These are phyloP conservation scores for Philotrypesis tridentata DNA, from an alignment of 1,140 invertebrate species.

Conservation along the genomic window DNA sequence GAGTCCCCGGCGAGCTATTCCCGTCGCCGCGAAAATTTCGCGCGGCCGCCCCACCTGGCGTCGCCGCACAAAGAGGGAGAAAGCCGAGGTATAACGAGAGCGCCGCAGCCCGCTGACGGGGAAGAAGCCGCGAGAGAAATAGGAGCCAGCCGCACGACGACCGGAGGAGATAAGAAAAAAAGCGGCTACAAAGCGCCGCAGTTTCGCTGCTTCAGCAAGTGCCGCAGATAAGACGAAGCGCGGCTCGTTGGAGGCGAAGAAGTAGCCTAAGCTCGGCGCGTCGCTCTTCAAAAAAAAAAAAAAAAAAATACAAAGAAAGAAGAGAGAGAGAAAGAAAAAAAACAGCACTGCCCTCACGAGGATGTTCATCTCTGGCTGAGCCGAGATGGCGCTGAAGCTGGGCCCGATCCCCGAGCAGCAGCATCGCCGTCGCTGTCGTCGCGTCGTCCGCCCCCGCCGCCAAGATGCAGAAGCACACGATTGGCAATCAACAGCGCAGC, in stretches of 20 bases:
- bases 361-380: slow-evolving; percentile 27
- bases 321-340: not conserved
- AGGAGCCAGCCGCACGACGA: not conserved
- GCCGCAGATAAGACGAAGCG: slow-evolving; percentile 1
- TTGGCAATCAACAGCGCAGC: slow-evolving; percentile 66
- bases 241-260: slow-evolving; percentile 21
- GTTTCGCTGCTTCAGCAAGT: not conserved
- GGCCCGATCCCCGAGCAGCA: not conserved
- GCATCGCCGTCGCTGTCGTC: not conserved
- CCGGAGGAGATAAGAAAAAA: slow-evolving; percentile 20
- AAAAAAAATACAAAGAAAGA: not conserved
- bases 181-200: not conserved
- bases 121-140: not conserved
- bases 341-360: not conserved
- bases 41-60: not conserved
- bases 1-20: not conserved
- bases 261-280: not conserved
- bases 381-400: slow-evolving; percentile 38
- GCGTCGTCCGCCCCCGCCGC: not conserved
- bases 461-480: slow-evolving; percentile 63
- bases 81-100: not conserved
- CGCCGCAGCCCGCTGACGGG: not conserved
- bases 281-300: not conserved
- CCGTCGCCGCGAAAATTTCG: slow-evolving; percentile 8
- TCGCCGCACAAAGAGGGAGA: not conserved